Percentiles rank a stretch among this genome's conserved stretches.
phyloP scores from a whole-genome alignment of 2,888 invertebrate species.

The Drosophila incognita region DNA sequence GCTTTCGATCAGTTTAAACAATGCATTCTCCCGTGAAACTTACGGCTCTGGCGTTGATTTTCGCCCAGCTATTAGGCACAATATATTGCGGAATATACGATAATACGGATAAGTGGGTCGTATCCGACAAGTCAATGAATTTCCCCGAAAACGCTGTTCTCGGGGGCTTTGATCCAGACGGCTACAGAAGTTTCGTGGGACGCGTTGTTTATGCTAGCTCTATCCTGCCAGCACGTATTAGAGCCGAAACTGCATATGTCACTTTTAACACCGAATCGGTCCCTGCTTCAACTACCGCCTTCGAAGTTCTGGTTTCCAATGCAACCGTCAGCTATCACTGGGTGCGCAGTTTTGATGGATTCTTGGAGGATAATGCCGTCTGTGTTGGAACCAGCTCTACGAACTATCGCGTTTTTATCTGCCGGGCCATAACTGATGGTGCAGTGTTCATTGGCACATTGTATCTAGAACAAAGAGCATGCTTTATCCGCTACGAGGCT shows the following conservation, averaged over 20 bases:
- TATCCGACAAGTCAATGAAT: conserved; percentile 13
- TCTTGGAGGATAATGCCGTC: conserved; percentile 36
- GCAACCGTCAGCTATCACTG: conserved; percentile 40
- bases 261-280: conserved; percentile 27
- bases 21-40: conserved; percentile 41
- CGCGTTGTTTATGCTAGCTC: conserved; percentile 20
- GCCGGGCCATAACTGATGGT: conserved; percentile 46
- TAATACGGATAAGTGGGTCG: conserved; percentile 40
- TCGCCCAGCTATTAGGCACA: conserved; percentile 38
- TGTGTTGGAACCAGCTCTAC: conserved; percentile 46
- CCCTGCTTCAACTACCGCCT: conserved; percentile 8
- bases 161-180: conserved; percentile 51
- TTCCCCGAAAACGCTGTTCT: conserved; percentile 42
- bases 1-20: conserved; percentile 4
- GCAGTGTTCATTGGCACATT: conserved; percentile 47
- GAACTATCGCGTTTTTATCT: conserved; percentile 47
- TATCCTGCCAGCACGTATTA: conserved; percentile 51
- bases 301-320: conserved; percentile 42
- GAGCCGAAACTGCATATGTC: conserved; percentile 35
- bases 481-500: conserved; percentile 44
- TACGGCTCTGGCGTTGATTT: conserved; percentile 17
- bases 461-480: conserved; percentile 23
- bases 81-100: conserved; percentile 49
- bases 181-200: conserved; percentile 60
- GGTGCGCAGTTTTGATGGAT: conserved; percentile 57